These are phyloP conservation scores for Cricetomys ansorgei DNA, from an alignment of 2,113 vertebrate genomes.

Conservation along the genomic window DNA sequence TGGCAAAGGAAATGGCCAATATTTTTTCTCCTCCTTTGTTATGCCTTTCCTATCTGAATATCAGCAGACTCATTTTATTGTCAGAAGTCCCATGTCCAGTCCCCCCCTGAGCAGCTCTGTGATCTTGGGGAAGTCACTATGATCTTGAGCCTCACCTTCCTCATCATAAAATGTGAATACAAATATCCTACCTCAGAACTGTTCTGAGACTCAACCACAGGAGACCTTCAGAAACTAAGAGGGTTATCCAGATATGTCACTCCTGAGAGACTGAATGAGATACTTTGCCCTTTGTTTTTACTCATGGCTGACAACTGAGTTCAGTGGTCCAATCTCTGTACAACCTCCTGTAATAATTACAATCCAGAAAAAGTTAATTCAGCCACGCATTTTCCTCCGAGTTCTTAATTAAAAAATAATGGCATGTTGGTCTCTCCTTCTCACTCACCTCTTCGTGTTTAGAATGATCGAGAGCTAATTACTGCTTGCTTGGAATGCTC, in stretches of 20 bases:
- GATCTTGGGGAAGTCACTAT: neutral
- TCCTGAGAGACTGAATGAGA: neutral
- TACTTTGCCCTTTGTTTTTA: neutral
- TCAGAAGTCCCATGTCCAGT: neutral
- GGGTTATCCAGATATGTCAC: neutral
- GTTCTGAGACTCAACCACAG: neutral
- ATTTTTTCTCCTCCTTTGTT: neutral
- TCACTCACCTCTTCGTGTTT: neutral
- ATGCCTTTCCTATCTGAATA: neutral
- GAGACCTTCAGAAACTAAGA: neutral
- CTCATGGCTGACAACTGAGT: neutral
- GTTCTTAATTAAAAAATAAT: conserved; percentile 35
- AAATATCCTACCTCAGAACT: neutral
- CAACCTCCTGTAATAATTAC: neutral
- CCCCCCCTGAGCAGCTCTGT: neutral
- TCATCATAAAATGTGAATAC: conserved; percentile 7
- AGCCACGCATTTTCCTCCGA: neutral
- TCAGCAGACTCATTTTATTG: neutral
- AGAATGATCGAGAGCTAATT: conserved; percentile 2
- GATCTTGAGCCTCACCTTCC: neutral
- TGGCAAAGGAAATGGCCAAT: neutral
- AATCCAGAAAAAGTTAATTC: conserved; percentile 28
- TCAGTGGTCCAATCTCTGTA: neutral
- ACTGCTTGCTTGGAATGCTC: neutral
- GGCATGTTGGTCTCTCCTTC: neutral